Base-by-base conservation (phyloP, 2,888 invertebrate species). In the Augiades crinisus region DNA sequence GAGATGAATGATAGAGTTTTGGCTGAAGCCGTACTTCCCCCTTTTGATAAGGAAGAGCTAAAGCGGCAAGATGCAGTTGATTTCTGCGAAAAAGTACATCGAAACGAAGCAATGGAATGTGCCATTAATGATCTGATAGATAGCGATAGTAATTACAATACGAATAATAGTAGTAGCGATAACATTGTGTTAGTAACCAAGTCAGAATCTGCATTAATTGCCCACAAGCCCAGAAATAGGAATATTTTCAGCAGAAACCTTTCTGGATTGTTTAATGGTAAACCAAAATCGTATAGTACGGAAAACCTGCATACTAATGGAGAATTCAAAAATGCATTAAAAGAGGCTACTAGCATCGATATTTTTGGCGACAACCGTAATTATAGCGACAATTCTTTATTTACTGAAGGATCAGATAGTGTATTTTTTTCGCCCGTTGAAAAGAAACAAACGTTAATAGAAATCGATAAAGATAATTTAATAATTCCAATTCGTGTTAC, bases 301-400 rank as follows among this genome's bases (percentile, higher is more conserved):
- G 90, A 90, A 54, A 80, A 86, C 65, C 62, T 90, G 5, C 73
- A 75, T 59, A 62, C 56, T 27, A 69, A 69, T 22, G 63, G 65
- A 6, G 72, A 73, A 57, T 85, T 76, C 52, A 69, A 75, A 65
- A 72, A 82, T 43, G 72, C 67, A 36, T 61, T 89, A 33, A 77
- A 76, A 60, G 88, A 89, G 62, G 74, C 89, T 59, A 83, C 81
- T 54, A 89, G 88, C 65, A 72, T 86, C 57, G 87, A 88, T 46
- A 78, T 82, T 55, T 57, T 81, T 27, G 66, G 67, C 60, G 51
- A 61, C 45, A 65, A 58, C 34, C 65, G 63, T 47, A 68, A 67
- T 54, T 62, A 66, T 56, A 85, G 80, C 66, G 72, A 81, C 46
- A 54, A 62, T 2, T 85, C 88, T 13, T 53, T 85, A 27, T 77